phyloP scores from a whole-genome alignment of 2,888 invertebrate genomes.

The Trissonchulus latispiculum region DNA sequence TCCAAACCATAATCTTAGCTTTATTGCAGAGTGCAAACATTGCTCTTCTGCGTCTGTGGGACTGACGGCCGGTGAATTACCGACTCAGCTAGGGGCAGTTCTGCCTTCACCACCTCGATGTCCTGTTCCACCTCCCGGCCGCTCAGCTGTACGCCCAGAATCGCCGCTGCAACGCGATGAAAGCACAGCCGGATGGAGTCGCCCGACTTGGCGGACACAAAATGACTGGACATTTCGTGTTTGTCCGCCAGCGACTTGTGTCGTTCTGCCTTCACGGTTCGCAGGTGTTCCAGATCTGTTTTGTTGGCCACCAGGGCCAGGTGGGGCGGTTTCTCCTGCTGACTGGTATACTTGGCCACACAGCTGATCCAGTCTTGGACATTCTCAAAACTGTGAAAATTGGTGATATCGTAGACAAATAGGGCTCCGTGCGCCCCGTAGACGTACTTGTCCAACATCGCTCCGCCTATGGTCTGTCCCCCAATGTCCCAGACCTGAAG shows the following conservation, averaged over 20 bases:
- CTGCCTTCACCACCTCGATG: slow-evolving; percentile 58
- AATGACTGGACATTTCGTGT: slow-evolving; percentile 47
- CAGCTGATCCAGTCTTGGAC: slow-evolving; percentile 60
- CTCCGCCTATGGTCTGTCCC: slow-evolving; percentile 62
- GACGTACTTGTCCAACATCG: slow-evolving; percentile 61
- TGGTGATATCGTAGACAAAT: slow-evolving; percentile 73
- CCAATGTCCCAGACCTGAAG: slow-evolving; percentile 70
- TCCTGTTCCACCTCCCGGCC: slow-evolving; percentile 59
- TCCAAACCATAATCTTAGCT: neutral
- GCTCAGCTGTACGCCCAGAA: slow-evolving; percentile 57
- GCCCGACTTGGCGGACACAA: slow-evolving; percentile 52
- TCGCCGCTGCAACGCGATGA: slow-evolving; percentile 60
- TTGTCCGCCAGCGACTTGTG: slow-evolving; percentile 49
- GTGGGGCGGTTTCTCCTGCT: slow-evolving; percentile 44
- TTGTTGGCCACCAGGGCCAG: slow-evolving; percentile 52
- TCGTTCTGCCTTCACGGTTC: slow-evolving; percentile 49
- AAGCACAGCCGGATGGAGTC: slow-evolving; percentile 52
- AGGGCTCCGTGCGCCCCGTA: slow-evolving; percentile 54
- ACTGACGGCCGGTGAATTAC: neutral
- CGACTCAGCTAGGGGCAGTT: slow-evolving; percentile 46
- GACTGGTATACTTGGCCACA: slow-evolving; percentile 44
- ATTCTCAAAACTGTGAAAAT: slow-evolving; percentile 65
- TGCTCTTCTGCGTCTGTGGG: slow-evolving; percentile 4
- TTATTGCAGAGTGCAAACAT: slow-evolving; percentile 15
- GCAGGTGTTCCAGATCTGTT: slow-evolving; percentile 50